Conservation (phyloP, 2,113 vertebrate species). For the Stomatorhinus ivindoensis region DNA sequence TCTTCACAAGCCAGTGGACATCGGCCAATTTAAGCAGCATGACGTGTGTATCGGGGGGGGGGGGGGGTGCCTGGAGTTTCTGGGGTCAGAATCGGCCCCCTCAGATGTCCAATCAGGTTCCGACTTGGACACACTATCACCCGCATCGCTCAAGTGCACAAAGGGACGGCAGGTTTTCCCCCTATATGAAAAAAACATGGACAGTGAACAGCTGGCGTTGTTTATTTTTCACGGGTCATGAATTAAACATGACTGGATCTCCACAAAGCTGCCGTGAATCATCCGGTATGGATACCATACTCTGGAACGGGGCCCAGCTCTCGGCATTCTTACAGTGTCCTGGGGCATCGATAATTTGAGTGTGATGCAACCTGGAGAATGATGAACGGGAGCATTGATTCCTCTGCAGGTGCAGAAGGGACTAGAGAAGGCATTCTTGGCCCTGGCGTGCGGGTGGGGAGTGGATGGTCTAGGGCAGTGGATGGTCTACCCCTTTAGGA, state of each 20-base stretch:
- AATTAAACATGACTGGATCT: constrained; percentile 40
- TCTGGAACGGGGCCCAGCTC: neutral
- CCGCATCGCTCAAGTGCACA: neutral
- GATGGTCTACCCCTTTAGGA: constrained; percentile 17
- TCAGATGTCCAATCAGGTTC: neutral
- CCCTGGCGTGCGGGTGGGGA: neutral
- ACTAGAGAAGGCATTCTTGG: neutral
- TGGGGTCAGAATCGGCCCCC: neutral
- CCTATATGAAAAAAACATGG: constrained; percentile 38
- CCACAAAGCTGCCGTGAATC: constrained; percentile 21
- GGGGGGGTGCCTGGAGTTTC: neutral
- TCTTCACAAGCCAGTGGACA: neutral
- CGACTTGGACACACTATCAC: neutral
- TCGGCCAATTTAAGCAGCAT: neutral
- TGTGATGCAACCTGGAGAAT: neutral
- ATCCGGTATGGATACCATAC: neutral
- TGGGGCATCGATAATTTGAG: neutral
- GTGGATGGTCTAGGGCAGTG: constrained; percentile 1
- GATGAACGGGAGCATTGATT: neutral
- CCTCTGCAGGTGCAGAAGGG: neutral
- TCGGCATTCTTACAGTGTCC: neutral
- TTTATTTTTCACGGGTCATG: constrained; percentile 45
- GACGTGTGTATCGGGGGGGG: too few species aligned
- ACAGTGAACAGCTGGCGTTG: constrained; percentile 34
- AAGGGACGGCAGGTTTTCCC: neutral